Conservation (phyloP, 2,888 invertebrate genomes). For the Argynnis bischoffii region DNA sequence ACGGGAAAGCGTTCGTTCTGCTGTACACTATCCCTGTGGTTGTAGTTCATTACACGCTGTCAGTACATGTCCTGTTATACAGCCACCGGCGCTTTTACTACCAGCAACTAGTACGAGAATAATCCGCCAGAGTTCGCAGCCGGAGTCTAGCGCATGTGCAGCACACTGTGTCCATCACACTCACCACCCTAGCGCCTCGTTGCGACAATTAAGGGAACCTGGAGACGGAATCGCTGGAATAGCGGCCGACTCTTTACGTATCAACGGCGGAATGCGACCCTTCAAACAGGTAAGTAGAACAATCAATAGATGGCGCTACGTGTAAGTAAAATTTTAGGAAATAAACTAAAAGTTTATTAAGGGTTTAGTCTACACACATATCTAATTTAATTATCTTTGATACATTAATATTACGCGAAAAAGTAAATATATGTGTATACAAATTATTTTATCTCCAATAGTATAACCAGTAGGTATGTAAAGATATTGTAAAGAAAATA, state of each 20-base stretch:
- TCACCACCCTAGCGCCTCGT: constrained; percentile 91
- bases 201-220: constrained; percentile 92
- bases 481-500: too few species aligned
- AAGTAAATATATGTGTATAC: too few species aligned
- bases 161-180: constrained; percentile 85
- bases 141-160: constrained; percentile 87
- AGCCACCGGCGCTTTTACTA: constrained; percentile 87
- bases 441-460: too few species aligned
- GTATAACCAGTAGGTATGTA: too few species aligned
- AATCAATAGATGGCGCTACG: constrained; percentile 65
- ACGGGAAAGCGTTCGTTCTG: constrained; percentile 89
- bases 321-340: not conserved
- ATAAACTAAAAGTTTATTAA: not conserved
- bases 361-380: too few species aligned
- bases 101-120: constrained; percentile 89
- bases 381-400: too few species aligned
- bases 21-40: constrained; percentile 85
- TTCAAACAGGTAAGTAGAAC: constrained; percentile 92
- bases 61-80: constrained; percentile 85
- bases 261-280: constrained; percentile 97
- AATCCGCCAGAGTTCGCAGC: constrained; percentile 94
- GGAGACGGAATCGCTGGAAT: constrained; percentile 96
- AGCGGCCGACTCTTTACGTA: constrained; percentile 96
- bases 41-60: constrained; percentile 79
- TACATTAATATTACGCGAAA: too few species aligned